Conservation (phyloP, 2,888 invertebrate genomes). For the Serripes groenlandicus region DNA sequence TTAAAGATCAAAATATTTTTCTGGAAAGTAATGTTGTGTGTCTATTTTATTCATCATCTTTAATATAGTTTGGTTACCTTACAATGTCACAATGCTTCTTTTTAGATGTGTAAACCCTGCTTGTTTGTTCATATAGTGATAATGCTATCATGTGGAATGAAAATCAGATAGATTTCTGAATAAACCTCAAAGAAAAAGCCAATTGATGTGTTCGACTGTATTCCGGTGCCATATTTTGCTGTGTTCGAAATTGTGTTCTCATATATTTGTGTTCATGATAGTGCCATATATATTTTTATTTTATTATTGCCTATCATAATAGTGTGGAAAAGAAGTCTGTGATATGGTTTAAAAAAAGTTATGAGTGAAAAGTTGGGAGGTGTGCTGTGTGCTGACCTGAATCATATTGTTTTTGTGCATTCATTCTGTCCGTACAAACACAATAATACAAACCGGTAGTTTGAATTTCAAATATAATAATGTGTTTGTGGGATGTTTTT, state of each 20-base stretch:
- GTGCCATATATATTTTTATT: not conserved
- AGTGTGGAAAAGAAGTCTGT: constrained; percentile 16
- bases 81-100: too few species aligned
- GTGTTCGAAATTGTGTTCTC: not conserved
- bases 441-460: too few species aligned
- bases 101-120: constrained; percentile 5
- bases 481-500: too few species aligned
- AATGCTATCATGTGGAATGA: constrained; percentile 16
- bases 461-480: too few species aligned
- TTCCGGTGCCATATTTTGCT: constrained; percentile 2
- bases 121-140: constrained; percentile 21
- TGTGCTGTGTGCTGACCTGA: too few species aligned
- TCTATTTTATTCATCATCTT: too few species aligned
- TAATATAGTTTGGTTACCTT: too few species aligned
- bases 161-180: constrained; percentile 22
- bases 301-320: not conserved
- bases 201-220: constrained; percentile 14
- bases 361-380: not conserved
- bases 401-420: too few species aligned
- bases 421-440: too few species aligned
- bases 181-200: constrained; percentile 14
- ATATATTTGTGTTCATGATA: constrained; percentile 2
- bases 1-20: too few species aligned
- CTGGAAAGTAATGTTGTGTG: too few species aligned
- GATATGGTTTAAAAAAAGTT: constrained; percentile 1